phyloP scores from a whole-genome alignment of 2,888 invertebrate species.

The Pherbina coryleti region DNA sequence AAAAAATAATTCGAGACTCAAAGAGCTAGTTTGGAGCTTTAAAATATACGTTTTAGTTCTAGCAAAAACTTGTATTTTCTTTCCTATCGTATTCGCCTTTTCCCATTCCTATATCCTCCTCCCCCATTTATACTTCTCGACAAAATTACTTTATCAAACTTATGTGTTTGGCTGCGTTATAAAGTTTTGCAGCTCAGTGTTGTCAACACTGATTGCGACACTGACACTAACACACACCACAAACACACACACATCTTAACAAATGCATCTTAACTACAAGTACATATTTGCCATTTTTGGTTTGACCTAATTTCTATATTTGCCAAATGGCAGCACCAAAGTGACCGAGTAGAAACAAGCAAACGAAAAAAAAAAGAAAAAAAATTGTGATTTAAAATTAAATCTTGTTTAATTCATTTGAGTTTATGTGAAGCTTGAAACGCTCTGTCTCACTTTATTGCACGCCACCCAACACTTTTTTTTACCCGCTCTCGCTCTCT shows the following conservation, averaged over 20 bases:
- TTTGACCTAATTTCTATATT: constrained; percentile 28
- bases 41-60: constrained; percentile 2
- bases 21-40: too few relatives aligned
- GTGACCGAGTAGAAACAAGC: background rate
- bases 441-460: background rate
- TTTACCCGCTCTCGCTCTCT: background rate
- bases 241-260: background rate
- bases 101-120: background rate
- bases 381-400: constrained; percentile 12
- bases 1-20: too few relatives aligned
- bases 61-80: background rate
- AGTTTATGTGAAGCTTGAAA: background rate
- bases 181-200: too few relatives aligned
- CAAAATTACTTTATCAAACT: too few relatives aligned
- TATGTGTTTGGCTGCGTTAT: too few relatives aligned
- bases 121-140: background rate
- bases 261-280: background rate
- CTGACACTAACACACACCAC: background rate
- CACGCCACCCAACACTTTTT: too few relatives aligned
- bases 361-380: background rate
- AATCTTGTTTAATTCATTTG: constrained; percentile 28
- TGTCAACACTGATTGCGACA: background rate
- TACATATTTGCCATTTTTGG: constrained; percentile 23
- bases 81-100: background rate
- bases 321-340: constrained; percentile 26